Conservation (phyloP, 1,140 invertebrate species). For the Caenorhabditis inopinata region DNA sequence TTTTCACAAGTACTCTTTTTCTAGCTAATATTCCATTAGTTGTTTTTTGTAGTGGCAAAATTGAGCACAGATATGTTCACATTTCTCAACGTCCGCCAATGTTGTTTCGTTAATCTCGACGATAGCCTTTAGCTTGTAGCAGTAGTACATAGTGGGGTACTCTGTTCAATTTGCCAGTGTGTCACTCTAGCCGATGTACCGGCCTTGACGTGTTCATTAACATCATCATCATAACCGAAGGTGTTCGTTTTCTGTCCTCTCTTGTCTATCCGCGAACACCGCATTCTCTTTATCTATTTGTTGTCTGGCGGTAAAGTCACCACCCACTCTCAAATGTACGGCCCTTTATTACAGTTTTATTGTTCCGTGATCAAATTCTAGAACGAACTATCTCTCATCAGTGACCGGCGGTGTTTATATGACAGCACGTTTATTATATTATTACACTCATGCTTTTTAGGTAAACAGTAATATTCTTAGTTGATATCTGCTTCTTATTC, state of each 20-base stretch:
- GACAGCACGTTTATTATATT: neutral
- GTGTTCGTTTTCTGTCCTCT: neutral
- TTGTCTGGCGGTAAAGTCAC: neutral
- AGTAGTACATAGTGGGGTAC: neutral
- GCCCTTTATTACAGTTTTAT: slow-evolving; percentile 32
- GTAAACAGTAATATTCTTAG: neutral
- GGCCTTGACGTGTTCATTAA: slow-evolving; percentile 28
- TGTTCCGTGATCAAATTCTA: slow-evolving; percentile 11
- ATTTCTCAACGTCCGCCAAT: neutral
- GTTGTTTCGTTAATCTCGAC: neutral
- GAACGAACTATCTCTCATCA: neutral
- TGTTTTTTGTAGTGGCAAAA: too few species aligned
- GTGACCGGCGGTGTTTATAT: neutral
- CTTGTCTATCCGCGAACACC: neutral
- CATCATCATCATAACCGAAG: slow-evolving; percentile 6
- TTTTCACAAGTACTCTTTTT: too few species aligned
- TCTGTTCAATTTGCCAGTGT: slow-evolving; percentile 6
- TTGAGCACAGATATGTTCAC: too few species aligned
- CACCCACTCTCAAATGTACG: slow-evolving; percentile 17
- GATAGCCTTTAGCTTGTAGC: neutral
- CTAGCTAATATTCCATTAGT: too few species aligned
- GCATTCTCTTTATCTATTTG: slow-evolving; percentile 11
- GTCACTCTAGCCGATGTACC: neutral
- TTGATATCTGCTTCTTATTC: too few species aligned
- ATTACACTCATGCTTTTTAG: slow-evolving; percentile 17